A percentile compares a stretch with the other conserved stretches of the same genome.
These are phyloP conservation scores for Drosophila busckii DNA, from an alignment of 1,140 invertebrate species.

Conservation along the genomic window DNA sequence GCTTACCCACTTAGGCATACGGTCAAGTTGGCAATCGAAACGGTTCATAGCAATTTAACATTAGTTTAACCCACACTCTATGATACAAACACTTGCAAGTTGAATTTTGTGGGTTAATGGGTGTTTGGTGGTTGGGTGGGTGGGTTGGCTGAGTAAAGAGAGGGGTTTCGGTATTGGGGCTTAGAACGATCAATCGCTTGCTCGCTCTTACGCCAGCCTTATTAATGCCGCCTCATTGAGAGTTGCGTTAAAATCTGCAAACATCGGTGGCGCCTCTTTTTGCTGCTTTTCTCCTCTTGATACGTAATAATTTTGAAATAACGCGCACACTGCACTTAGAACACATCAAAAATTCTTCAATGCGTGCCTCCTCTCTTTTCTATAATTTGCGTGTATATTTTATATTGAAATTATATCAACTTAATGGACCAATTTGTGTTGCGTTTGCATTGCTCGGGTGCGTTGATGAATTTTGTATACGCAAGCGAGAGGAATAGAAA, in stretches of 20 bases:
- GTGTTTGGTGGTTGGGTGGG: background rate
- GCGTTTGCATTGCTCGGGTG: slow-evolving; percentile 16
- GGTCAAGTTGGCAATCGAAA: slow-evolving; percentile 11
- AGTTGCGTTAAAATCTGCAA: slow-evolving; percentile 16
- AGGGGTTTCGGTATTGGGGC: background rate
- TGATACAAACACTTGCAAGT: slow-evolving; percentile 5
- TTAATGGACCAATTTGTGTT: slow-evolving; percentile 16
- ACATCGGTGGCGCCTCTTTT: too few species aligned
- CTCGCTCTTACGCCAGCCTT: slow-evolving; percentile 21
- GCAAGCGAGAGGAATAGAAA: slow-evolving; percentile 1
- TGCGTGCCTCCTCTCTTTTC: too few species aligned
- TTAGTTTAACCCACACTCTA: slow-evolving; percentile 16
- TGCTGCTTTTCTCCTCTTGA: slow-evolving; percentile 26
- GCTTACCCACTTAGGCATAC: slow-evolving; percentile 33
- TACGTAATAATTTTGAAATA: slow-evolving; percentile 34
- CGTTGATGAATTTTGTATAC: slow-evolving; percentile 12
- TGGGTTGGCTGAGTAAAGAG: background rate
- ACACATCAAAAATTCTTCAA: slow-evolving; percentile 35
- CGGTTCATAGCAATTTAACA: slow-evolving; percentile 34
- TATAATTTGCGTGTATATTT: background rate
- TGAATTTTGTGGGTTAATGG: background rate
- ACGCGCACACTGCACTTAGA: slow-evolving; percentile 35
- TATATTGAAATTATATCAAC: slow-evolving; percentile 1
- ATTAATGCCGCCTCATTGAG: slow-evolving; percentile 16
- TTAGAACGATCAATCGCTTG: slow-evolving; percentile 20